phyloP scores from a whole-genome alignment of 2,797 vertebrate species.

The Diglossa cyanea region DNA sequence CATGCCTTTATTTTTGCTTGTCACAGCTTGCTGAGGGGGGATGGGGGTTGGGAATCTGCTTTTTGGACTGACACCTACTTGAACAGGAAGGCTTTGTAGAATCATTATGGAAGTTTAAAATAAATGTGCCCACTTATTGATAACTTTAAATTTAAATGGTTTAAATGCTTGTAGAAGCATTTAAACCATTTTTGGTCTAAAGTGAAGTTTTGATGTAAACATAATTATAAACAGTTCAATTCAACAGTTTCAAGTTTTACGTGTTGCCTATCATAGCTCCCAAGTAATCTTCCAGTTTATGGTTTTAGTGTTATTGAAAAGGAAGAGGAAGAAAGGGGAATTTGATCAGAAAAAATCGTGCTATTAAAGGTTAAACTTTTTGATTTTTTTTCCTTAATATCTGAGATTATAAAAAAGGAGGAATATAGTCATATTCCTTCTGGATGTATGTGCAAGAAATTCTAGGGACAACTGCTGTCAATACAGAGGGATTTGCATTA shows the following conservation, averaged over 20 bases:
- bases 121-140: not conserved
- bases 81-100: not conserved
- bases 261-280: not conserved
- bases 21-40: not conserved
- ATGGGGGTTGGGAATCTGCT: not conserved
- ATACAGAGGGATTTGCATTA: not conserved
- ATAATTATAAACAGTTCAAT: not conserved
- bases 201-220: not conserved
- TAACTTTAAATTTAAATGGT: not conserved
- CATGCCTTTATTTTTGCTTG: not conserved
- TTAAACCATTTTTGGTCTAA: not conserved
- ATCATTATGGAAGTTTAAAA: not conserved
- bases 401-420: not conserved
- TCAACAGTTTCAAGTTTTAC: not conserved
- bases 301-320: not conserved
- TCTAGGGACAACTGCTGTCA: not conserved
- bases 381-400: not conserved
- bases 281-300: not conserved
- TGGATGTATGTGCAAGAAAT: not conserved
- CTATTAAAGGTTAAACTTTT: not conserved
- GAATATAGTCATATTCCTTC: not conserved
- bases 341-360: not conserved
- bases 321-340: not conserved
- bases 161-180: not conserved
- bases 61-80: not conserved